Percentiles rank a stretch among this genome's conserved stretches.
Conservation (phyloP, 2,797 vertebrate genomes). For the Neoniphon sammara region DNA sequence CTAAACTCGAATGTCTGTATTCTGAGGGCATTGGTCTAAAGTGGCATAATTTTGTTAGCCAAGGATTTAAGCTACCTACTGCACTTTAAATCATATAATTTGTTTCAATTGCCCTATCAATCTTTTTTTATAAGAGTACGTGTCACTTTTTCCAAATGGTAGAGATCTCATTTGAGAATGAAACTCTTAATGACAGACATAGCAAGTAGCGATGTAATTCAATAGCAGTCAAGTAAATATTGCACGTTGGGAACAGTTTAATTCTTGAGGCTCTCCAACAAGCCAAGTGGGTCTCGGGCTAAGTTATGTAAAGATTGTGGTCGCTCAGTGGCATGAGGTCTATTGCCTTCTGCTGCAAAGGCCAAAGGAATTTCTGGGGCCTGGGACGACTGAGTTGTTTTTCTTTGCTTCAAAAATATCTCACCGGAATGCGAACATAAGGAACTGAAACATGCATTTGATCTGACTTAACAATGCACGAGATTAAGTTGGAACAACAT, state of each 20-base stretch:
- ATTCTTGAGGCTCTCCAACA: slow-evolving; percentile 47
- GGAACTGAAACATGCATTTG: slow-evolving; percentile 53
- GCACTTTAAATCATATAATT: not conserved
- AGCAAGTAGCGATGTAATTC: slow-evolving; percentile 51
- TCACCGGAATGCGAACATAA: slow-evolving; percentile 60
- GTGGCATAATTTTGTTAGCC: not conserved
- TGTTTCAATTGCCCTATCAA: not conserved
- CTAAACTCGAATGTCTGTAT: too few species aligned
- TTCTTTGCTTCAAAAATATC: slow-evolving; percentile 70
- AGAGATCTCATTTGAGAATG: slow-evolving; percentile 31
- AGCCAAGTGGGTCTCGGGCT: slow-evolving; percentile 60
- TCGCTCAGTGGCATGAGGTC: slow-evolving; percentile 59
- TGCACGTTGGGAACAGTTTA: slow-evolving; percentile 51
- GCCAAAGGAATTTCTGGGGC: slow-evolving; percentile 63
- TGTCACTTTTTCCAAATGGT: slow-evolving; percentile 56
- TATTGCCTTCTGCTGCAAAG: slow-evolving; percentile 56
- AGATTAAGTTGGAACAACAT: slow-evolving; percentile 34
- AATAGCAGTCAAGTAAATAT: slow-evolving; percentile 61
- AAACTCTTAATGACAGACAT: slow-evolving; percentile 48
- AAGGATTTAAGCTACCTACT: not conserved
- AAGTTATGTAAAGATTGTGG: slow-evolving; percentile 73
- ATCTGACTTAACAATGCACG: slow-evolving; percentile 33
- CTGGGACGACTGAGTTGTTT: slow-evolving; percentile 56
- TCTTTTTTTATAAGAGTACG: slow-evolving; percentile 5
- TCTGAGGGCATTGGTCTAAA: not conserved